Base-by-base conservation (phyloP, 2,888 invertebrate genomes). In the Flexamia atlantica region DNA sequence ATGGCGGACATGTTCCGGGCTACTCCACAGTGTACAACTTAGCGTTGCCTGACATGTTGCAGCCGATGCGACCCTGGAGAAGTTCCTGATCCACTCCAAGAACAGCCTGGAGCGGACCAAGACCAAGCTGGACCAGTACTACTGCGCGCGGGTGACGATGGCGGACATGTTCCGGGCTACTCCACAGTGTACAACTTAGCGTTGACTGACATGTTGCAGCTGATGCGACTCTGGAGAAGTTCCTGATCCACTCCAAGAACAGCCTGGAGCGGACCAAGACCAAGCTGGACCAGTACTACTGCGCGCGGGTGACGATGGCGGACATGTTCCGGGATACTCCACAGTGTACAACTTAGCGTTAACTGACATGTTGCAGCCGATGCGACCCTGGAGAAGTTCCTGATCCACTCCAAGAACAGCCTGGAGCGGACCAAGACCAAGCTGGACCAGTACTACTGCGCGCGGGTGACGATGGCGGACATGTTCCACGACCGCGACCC, bases 1-100 rank as follows among this genome's bases (percentile, higher is more conserved):
- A 84, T 88, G 40, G 89, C 89, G 0, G 89, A 89, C 74, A 88
- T 88, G 87, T 89, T 88, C 85, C 85, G n/a, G n/a, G n/a, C n/a
- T n/a, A n/a, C n/a, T n/a, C n/a, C n/a, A n/a, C n/a, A n/a, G n/a
- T n/a, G n/a, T n/a, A n/a, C n/a, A n/a, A n/a, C n/a, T n/a, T n/a
- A n/a, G n/a, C n/a, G n/a, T n/a, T n/a, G n/a, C n/a, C n/a, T n/a
- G n/a, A n/a, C n/a, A n/a, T n/a, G n/a, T n/a, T 81, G 0, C 81
- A 84, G 84, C 81, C 53, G 74, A 84, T 10, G 32, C 40, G 20
- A 70, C 80, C n/a, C 70, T 84, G 25, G 81, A 84, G 28, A 70
- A 81, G 32, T 84, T 84, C 32, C 81, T 84, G 12, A 36, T 72
- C 32, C 70, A 83, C 76, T 88, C 88, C 84, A 89, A 89, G 85